These are phyloP conservation scores for Chrysodeixis includens DNA, from an alignment of 2,888 invertebrate species.

Conservation along the genomic window DNA sequence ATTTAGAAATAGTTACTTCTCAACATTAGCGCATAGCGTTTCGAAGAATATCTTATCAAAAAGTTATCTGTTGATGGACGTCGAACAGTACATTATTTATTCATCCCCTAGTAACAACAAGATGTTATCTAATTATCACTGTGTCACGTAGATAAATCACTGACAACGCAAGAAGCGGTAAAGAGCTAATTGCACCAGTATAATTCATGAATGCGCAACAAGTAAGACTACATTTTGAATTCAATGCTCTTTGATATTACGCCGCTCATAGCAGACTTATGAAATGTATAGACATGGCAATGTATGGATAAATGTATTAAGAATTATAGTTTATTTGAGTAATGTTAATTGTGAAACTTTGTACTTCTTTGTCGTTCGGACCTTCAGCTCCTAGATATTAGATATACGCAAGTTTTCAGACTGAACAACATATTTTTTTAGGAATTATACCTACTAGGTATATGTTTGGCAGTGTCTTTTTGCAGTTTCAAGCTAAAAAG, in stretches of 20 bases:
- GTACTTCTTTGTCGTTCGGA: too few species aligned
- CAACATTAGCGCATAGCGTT: too few species aligned
- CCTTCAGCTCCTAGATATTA: too few species aligned
- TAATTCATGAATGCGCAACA: conserved; percentile 46
- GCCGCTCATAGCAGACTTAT: conserved; percentile 24
- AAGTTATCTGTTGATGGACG: background rate
- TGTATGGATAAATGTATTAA: too few species aligned
- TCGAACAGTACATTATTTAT: background rate
- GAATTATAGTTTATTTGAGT: too few species aligned
- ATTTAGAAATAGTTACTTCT: too few species aligned
- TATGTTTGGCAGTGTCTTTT: too few species aligned
- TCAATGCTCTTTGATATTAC: conserved; percentile 48
- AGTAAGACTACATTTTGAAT: conserved; percentile 48
- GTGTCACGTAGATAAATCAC: conserved; percentile 17
- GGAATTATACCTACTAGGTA: too few species aligned
- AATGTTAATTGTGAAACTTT: too few species aligned
- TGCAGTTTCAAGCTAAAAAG: too few species aligned
- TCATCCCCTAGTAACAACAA: background rate
- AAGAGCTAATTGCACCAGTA: conserved; percentile 37
- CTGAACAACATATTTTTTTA: too few species aligned
- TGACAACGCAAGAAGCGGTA: conserved; percentile 20
- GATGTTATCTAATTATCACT: background rate
- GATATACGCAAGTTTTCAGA: too few species aligned
- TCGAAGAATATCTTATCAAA: background rate
- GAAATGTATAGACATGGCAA: background rate